Evolutionary conservation across 2,113 vertebrate genomes (phyloP).

Genomic region (Marcusenius ussheri): DNA sequence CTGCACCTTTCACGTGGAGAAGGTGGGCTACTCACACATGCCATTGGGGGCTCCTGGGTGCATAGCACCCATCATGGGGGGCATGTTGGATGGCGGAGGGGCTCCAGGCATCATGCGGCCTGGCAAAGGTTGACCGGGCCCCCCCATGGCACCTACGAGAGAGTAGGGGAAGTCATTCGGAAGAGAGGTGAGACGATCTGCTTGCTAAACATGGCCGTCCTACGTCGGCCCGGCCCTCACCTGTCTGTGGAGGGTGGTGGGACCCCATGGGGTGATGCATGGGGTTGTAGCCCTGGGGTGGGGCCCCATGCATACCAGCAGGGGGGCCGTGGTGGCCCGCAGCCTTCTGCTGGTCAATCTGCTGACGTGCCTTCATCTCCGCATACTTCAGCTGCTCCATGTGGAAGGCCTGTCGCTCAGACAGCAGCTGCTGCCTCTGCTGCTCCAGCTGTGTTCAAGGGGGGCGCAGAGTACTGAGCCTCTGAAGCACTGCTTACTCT

Average conservation of each 20-base stretch:
- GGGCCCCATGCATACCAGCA: conserved; percentile 68
- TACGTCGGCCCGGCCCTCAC: conserved; percentile 47
- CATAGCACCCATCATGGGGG: conserved; percentile 75
- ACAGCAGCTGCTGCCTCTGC: conserved; percentile 92
- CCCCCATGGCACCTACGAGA: conserved; percentile 71
- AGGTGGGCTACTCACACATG: conserved; percentile 77
- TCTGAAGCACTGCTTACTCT: background rate
- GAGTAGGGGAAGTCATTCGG: background rate
- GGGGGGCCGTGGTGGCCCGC: conserved; percentile 45
- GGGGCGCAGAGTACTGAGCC: background rate
- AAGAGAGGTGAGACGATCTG: background rate
- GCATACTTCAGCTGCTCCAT: conserved; percentile 99
- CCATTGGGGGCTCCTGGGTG: conserved; percentile 80
- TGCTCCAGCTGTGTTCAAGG: conserved; percentile 73
- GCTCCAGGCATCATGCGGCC: conserved; percentile 72
- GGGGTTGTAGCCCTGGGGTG: conserved; percentile 76
- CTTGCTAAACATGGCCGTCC: too few species aligned
- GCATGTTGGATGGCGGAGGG: conserved; percentile 59
- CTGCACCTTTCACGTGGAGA: background rate
- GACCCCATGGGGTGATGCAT: conserved; percentile 89
- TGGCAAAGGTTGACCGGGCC: conserved; percentile 68
- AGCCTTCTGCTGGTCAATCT: conserved; percentile 82
- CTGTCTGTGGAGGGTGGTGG: conserved; percentile 78
- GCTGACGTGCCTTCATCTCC: conserved; percentile 85
- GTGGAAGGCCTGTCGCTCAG: conserved; percentile 93